Base-by-base conservation (phyloP, 2,113 vertebrate species). In the Oxygymnocypris stewartii region DNA sequence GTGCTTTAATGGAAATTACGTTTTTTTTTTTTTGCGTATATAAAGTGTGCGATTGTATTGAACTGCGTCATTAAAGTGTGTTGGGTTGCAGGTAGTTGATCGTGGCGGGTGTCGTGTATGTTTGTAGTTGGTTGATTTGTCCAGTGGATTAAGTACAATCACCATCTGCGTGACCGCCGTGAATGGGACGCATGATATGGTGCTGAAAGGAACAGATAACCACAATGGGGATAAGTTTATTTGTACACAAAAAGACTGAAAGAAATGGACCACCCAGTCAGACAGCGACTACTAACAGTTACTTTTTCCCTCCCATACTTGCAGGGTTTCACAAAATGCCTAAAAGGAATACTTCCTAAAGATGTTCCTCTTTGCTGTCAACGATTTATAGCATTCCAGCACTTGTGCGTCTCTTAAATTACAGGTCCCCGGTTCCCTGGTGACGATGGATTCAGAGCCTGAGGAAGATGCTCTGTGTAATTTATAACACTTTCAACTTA, bases 181-280 rank as follows among this genome's bases (percentile, higher is more conserved):
- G 89, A 82, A 82, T 87, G 89, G 74, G 90, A 61, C 82, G 57
- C 67, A 57, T 76, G 87, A 73, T 73, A 81, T 84, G 81, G 59
- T 89, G 91, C 88, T 90, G 86, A 84, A 87, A 91, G 90, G 90
- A 91, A 86, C 89, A 89, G 92, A 93, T 91, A 91, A 92, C 91
- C 92, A 93, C 92, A 94, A 93, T 94, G 90, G 92, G 92, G 92
- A 92, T 94, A 92, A 91, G 93, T 96, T 95, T 95, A 95, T 96
- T 96, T 95, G 94, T 96, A 95, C 92, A 95, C 94, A 94, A 92
- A 93, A 79, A 84, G 77, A 79, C 67, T 79, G 82, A 86, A 79
- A 85, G 87, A 93, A 92, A 87, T 71, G 85, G 95, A 96, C 95
- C 95, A 96, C 95, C 95, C 95, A 95, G 91, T 89, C 90, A 92